Evolutionary conservation across 1,140 invertebrate species (phyloP), one percentile per base, ranked within the genome.

Genomic region (Lordiphosa clarofinis): DNA sequence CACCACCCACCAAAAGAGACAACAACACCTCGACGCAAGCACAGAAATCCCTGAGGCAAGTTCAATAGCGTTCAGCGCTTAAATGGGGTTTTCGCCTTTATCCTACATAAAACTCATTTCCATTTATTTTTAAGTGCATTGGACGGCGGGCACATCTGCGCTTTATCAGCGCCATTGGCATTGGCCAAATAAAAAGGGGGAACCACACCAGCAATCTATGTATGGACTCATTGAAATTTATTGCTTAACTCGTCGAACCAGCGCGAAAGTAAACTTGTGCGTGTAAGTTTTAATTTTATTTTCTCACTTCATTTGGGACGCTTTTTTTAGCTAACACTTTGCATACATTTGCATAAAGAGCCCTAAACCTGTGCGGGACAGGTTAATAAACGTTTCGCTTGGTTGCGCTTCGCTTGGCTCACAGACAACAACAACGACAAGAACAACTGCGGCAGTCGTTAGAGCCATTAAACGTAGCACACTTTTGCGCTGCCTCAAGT

Each of bases 211-310:
- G 42, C 42, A 10, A 46, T 46, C 31, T 46, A 46, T 28, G 31
- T 46, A 31, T 31, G 24, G 43, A 46, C 21, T 46, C 43, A 46
- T 46, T 46, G 43, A 46, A 46, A 46, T 31, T 46, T 46, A 46
- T 46, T 9, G 43, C 43, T 46, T 31, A 31, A 28, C 24, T 28
- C 24, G 24, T 28, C 6, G 5, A 28, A 28, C 5, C 24, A 28
- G 24, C 24, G 24, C 24, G 6, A 28, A 28, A 28, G 7, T 28
- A 28, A 28, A 7, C 24, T 28, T 43, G 19, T 43, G 10, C 6
- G 21, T 44, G 42, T 6, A 12, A 12, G 43, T 28, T 46, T 46
- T 46, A 46, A 46, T 46, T 31, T 46, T 46, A 46, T 46, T 31
- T 46, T 46, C 43, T 46, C 43, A 46, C 43, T 46, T 46, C 43